Evolutionary conservation across 2,888 invertebrate genomes (phyloP).

Genomic region (Diaphora mendica): DNA sequence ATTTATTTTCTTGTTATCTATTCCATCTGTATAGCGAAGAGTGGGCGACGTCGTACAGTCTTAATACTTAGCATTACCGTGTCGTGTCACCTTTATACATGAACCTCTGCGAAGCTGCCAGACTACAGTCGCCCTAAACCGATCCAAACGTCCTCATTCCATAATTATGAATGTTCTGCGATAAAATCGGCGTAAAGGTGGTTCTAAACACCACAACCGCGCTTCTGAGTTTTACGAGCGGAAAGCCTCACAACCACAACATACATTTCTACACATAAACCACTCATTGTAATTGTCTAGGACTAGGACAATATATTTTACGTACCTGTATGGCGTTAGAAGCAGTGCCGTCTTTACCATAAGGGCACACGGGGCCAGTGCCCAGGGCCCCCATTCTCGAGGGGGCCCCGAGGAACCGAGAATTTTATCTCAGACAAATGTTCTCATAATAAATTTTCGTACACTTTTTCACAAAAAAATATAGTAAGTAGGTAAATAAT

Average conservation of each 20-base stretch:
- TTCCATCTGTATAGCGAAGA: neutral
- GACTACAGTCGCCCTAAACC: conserved; percentile 51
- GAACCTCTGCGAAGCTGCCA: conserved; percentile 37
- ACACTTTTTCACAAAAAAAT: no score
- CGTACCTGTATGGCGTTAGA: conserved; percentile 1
- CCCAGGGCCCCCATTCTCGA: no score
- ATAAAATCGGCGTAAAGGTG: conserved; percentile 58
- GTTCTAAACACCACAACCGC: conserved; percentile 49
- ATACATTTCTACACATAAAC: conserved; percentile 47
- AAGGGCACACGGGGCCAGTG: no score
- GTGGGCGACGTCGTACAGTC: neutral
- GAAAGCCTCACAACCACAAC: conserved; percentile 50
- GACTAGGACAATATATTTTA: conserved; percentile 21
- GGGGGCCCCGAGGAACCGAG: no score
- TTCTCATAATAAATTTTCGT: no score
- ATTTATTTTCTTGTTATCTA: conserved; percentile 9
- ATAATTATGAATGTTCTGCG: conserved; percentile 66
- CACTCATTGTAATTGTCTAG: conserved; percentile 32
- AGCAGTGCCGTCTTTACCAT: no score
- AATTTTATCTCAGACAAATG: no score
- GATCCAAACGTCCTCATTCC: conserved; percentile 67
- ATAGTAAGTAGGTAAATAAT: no score
- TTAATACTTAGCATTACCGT: conserved; percentile 18
- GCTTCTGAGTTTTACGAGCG: conserved; percentile 61
- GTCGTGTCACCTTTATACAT: conserved; percentile 22